These are phyloP conservation scores for Xenopus laevis DNA, from an alignment of 2,113 vertebrate genomes.

Conservation along the genomic window DNA sequence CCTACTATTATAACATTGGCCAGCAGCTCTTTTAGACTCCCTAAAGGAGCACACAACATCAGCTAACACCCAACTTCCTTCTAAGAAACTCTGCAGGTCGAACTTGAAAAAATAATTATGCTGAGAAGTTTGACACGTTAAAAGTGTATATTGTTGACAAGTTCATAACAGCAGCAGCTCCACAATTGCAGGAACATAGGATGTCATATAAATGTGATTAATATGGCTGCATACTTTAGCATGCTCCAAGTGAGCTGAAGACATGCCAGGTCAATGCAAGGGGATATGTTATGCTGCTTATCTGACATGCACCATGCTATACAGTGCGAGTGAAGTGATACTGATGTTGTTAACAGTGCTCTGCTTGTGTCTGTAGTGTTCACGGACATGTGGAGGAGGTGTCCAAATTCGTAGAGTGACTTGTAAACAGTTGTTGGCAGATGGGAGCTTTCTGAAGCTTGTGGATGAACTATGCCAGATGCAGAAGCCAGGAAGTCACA, in stretches of 20 bases:
- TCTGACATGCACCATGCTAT: neutral
- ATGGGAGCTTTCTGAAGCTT: slow-evolving; percentile 74
- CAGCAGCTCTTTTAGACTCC: no score
- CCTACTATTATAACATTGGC: no score
- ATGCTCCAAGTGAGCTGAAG: no score
- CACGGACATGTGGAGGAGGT: slow-evolving; percentile 80
- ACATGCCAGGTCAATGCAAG: no score
- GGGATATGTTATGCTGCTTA: neutral
- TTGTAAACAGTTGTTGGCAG: slow-evolving; percentile 82
- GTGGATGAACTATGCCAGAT: slow-evolving; percentile 66
- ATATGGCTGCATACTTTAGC: slow-evolving; percentile 7
- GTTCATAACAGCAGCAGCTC: neutral
- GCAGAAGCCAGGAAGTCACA: slow-evolving; percentile 59
- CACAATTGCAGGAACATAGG: neutral
- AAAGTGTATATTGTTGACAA: neutral
- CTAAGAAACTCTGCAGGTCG: no score
- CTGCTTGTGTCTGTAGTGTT: slow-evolving; percentile 66
- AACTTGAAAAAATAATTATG: no score
- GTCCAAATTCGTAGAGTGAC: slow-evolving; percentile 73
- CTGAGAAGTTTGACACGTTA: no score
- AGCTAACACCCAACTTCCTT: no score
- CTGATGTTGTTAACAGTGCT: slow-evolving; percentile 22
- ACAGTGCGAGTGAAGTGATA: slow-evolving; percentile 27
- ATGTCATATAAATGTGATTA: neutral
- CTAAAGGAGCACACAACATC: no score